A percentile compares a stretch with the other conserved stretches of the same genome.
Evolutionary conservation across 2,888 invertebrate species (phyloP).

Genomic region (Dilophus febrilis): DNA sequence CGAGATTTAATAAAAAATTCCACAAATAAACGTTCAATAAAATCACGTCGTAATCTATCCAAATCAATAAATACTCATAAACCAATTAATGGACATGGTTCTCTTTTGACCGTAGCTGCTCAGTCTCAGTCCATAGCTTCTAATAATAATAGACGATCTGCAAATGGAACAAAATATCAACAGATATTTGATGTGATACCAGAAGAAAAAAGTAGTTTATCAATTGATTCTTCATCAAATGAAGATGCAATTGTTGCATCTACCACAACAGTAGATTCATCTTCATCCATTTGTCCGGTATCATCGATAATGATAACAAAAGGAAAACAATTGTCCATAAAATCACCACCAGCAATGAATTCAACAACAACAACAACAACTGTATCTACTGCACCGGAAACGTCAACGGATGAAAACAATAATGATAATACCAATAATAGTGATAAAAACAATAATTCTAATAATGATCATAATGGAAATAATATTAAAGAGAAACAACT

Average conservation of each 20-base stretch:
- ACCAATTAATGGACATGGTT: no score
- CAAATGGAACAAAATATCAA: conserved; percentile 25
- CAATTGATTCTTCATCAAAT: conserved; percentile 32
- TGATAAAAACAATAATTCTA: no score
- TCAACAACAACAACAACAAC: no score
- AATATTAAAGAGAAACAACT: not conserved
- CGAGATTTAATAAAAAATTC: conserved; percentile 23
- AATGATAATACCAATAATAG: no score
- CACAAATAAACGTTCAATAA: not conserved
- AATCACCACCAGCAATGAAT: no score
- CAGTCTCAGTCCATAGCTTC: not conserved
- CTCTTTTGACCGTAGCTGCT: not conserved
- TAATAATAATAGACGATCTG: conserved; percentile 6
- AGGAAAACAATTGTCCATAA: no score
- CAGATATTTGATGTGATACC: conserved; percentile 39
- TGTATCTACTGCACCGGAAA: not conserved
- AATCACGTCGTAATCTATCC: not conserved
- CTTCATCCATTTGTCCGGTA: no score
- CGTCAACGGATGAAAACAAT: not conserved
- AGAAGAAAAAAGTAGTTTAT: conserved; percentile 36
- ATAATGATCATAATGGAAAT: no score
- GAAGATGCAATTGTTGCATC: no score
- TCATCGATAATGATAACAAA: no score
- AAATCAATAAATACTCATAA: not conserved
- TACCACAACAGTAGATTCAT: no score